A percentile compares a stretch with the other conserved stretches of the same genome.
phyloP scores from a whole-genome alignment of 2,113 vertebrate genomes.

The Pseudolaguvia tuberculata region DNA sequence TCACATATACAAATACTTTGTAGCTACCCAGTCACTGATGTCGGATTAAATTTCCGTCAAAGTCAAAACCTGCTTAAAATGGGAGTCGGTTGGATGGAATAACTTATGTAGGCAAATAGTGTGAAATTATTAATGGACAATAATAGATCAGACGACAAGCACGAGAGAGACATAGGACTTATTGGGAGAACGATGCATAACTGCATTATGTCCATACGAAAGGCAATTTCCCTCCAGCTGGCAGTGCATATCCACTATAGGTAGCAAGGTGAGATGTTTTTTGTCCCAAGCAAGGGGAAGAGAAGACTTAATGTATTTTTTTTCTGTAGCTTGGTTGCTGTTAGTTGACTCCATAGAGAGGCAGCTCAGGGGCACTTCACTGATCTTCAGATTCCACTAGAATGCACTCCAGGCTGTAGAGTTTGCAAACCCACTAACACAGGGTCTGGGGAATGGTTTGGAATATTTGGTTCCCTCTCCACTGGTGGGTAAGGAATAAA shows the following conservation, averaged over 20 bases:
- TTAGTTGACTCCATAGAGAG: slow-evolving; percentile 49
- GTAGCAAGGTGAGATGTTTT: slow-evolving; percentile 66
- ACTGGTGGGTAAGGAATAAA: slow-evolving; percentile 55
- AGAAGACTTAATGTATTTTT: slow-evolving; percentile 60
- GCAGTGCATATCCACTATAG: slow-evolving; percentile 59
- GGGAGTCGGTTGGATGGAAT: slow-evolving; percentile 63
- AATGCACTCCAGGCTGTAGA: slow-evolving; percentile 66
- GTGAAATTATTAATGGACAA: slow-evolving; percentile 68
- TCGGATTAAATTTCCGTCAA: slow-evolving; percentile 74
- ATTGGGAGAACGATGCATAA: slow-evolving; percentile 64
- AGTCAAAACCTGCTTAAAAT: slow-evolving; percentile 75
- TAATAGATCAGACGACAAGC: slow-evolving; percentile 35
- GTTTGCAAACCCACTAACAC: slow-evolving; percentile 68
- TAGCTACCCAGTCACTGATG: slow-evolving; percentile 63
- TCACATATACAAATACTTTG: slow-evolving; percentile 70
- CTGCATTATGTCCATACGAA: slow-evolving; percentile 73
- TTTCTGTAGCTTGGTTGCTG: slow-evolving; percentile 51
- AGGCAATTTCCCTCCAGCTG: slow-evolving; percentile 68
- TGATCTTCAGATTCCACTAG: slow-evolving; percentile 68
- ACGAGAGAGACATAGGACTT: slow-evolving; percentile 54
- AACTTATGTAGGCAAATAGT: slow-evolving; percentile 66
- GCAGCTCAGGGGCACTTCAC: slow-evolving; percentile 64
- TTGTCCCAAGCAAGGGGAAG: slow-evolving; percentile 51
- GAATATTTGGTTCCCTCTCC: slow-evolving; percentile 59
- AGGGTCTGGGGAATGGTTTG: slow-evolving; percentile 58